These are phyloP conservation scores for Phania funesta DNA, from an alignment of 2,888 invertebrate genomes.

Conservation along the genomic window DNA sequence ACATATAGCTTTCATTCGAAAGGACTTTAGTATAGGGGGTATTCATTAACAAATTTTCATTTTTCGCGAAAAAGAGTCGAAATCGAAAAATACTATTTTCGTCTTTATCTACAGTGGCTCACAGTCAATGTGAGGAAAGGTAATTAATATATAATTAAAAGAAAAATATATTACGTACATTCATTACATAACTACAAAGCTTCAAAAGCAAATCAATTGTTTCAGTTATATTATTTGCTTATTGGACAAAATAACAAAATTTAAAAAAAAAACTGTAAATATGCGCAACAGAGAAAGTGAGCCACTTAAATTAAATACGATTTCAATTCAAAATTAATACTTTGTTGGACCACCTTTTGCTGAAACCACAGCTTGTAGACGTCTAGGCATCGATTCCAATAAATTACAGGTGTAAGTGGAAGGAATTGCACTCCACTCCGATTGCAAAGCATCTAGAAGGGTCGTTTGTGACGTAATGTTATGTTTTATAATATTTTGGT, in stretches of 20 bases:
- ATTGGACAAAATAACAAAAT: neutral
- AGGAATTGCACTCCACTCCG: neutral
- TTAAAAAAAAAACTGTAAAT: neutral
- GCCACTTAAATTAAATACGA: neutral
- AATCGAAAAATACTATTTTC: too few relatives aligned
- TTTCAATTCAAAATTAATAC: neutral
- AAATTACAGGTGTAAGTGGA: neutral
- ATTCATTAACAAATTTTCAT: too few relatives aligned
- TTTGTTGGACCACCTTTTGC: neutral
- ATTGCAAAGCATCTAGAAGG: neutral
- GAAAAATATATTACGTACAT: too few relatives aligned
- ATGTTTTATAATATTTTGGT: conserved; percentile 12
- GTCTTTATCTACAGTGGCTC: too few relatives aligned
- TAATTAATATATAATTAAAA: too few relatives aligned
- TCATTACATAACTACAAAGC: too few relatives aligned
- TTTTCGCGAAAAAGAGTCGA: too few relatives aligned
- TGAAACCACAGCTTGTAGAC: conserved; percentile 1
- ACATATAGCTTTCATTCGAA: too few relatives aligned
- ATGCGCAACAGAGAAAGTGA: neutral
- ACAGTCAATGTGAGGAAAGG: too few relatives aligned
- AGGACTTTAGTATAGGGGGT: too few relatives aligned
- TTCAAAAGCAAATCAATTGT: too few relatives aligned
- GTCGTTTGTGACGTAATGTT: neutral
- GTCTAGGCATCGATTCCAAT: neutral
- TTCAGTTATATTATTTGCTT: too few relatives aligned